Evolutionary conservation across 1,140 invertebrate species (phyloP).

Genomic region (Ostrea denselamellosa): DNA sequence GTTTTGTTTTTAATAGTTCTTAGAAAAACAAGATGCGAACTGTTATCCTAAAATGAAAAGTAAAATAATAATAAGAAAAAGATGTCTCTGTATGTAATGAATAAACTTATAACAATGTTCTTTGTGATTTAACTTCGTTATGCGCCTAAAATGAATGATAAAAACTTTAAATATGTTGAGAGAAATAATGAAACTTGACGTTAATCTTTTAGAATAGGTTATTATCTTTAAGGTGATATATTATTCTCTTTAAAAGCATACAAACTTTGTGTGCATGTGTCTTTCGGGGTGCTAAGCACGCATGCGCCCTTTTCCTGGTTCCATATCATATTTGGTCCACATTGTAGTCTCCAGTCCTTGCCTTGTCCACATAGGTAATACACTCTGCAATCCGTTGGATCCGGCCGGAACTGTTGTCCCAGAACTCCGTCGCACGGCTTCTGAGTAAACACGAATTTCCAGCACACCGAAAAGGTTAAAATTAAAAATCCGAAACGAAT

Average conservation of each 20-base stretch:
- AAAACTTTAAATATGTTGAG: background rate
- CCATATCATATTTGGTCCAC: slow-evolving; percentile 39
- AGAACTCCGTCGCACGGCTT: slow-evolving; percentile 47
- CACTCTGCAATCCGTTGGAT: slow-evolving; percentile 48
- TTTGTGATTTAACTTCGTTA: background rate
- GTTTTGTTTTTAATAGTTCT: no score
- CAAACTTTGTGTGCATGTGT: slow-evolving; percentile 55
- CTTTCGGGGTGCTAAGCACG: slow-evolving; percentile 43
- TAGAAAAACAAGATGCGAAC: no score
- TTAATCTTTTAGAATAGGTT: background rate
- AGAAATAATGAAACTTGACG: background rate
- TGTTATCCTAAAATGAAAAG: no score
- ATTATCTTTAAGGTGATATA: background rate
- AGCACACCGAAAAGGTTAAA: background rate
- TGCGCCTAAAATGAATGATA: background rate
- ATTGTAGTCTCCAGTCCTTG: slow-evolving; percentile 40
- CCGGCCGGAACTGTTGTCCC: slow-evolving; percentile 51
- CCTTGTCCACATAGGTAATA: slow-evolving; percentile 54
- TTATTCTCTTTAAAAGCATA: background rate
- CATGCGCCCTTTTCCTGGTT: slow-evolving; percentile 42
- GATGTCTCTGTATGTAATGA: no score
- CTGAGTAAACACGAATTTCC: background rate
- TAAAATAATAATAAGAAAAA: no score
- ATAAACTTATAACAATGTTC: no score
- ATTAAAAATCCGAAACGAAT: slow-evolving; percentile 20